Conservation (phyloP, 2,888 invertebrate genomes). For the Formica aserva region DNA sequence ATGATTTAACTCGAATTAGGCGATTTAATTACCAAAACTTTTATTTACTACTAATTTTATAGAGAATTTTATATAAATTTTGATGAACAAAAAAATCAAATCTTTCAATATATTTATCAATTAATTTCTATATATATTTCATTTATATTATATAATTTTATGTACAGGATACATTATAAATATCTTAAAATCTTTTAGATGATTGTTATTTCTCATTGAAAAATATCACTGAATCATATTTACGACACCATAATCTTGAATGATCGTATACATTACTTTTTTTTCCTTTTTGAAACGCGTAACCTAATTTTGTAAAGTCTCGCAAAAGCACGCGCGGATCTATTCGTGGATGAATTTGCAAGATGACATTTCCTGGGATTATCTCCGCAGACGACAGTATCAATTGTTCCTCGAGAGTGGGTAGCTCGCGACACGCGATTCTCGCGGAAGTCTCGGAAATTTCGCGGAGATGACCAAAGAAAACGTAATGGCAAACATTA, state of each 20-base stretch:
- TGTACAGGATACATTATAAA: background rate
- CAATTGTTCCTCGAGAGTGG: constrained; percentile 67
- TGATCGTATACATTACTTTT: background rate
- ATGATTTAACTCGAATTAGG: background rate
- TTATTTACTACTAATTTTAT: background rate
- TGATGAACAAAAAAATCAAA: background rate
- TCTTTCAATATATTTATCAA: background rate
- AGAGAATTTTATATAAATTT: background rate
- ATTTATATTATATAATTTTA: background rate
- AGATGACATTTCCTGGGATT: constrained; percentile 66
- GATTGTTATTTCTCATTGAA: background rate
- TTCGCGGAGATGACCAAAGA: constrained; percentile 2
- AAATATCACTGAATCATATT: constrained; percentile 16
- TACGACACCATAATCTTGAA: constrained; percentile 27
- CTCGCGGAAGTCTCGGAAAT: constrained; percentile 59
- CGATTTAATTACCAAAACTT: background rate
- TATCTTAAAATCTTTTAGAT: background rate
- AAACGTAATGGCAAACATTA: background rate
- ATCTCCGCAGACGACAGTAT: constrained; percentile 56
- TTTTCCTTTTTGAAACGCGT: constrained; percentile 12
- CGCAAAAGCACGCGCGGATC: constrained; percentile 16
- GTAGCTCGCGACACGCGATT: constrained; percentile 59
- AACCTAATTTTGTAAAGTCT: constrained; percentile 34
- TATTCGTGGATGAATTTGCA: constrained; percentile 44
- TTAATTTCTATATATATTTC: background rate